Conservation (phyloP, 2,888 invertebrate species). For the Lepidonotus clava region DNA sequence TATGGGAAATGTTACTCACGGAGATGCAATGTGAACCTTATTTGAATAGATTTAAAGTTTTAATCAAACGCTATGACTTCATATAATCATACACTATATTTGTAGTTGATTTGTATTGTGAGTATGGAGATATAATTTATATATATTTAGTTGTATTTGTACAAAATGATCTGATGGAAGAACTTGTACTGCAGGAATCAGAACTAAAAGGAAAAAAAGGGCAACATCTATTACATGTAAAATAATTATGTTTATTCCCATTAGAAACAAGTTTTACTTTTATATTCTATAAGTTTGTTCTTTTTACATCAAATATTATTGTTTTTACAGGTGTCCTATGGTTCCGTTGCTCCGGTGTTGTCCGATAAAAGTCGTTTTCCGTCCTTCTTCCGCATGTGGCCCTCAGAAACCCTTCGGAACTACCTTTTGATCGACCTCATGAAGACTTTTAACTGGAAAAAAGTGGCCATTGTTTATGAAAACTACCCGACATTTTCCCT, state of each 20-base stretch:
- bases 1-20: too few relatives aligned
- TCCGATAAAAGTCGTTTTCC: slow-evolving; percentile 34
- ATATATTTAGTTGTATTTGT: too few relatives aligned
- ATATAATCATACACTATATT: too few relatives aligned
- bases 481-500: too few relatives aligned
- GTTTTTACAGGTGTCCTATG: slow-evolving; percentile 36
- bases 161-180: too few relatives aligned
- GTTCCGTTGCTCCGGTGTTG: neutral
- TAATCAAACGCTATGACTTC: too few relatives aligned
- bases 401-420: slow-evolving; percentile 50
- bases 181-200: too few relatives aligned
- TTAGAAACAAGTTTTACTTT: neutral
- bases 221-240: neutral
- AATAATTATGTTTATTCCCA: neutral
- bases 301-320: neutral
- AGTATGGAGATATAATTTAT: too few relatives aligned
- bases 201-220: neutral
- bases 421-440: slow-evolving; percentile 32
- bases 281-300: neutral
- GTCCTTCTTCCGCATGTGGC: slow-evolving; percentile 41
- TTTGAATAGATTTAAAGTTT: too few relatives aligned
- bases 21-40: too few relatives aligned
- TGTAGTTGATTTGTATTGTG: too few relatives aligned
- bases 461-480: slow-evolving; percentile 36
- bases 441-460: slow-evolving; percentile 47